phyloP scores from a whole-genome alignment of 2,888 invertebrate genomes.

The Cataglyphis cursor region DNA sequence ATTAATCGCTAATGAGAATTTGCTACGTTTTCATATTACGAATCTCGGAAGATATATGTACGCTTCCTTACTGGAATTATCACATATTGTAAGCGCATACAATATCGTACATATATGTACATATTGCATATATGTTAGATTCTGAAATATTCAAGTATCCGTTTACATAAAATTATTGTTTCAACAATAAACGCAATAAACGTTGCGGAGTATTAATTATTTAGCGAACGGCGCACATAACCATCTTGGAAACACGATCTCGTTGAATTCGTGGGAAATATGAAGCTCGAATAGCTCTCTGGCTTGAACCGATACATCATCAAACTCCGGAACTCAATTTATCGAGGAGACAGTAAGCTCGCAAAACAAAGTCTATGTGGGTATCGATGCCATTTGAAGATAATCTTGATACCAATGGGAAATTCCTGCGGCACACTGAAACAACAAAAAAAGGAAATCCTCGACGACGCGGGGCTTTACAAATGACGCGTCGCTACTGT shows the following conservation, averaged over 20 bases:
- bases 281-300: conserved; percentile 33
- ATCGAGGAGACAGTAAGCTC: conserved; percentile 68
- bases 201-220: conserved; percentile 26
- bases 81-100: neutral
- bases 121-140: neutral
- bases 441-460: conserved; percentile 27
- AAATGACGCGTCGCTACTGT: conserved; percentile 64
- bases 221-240: conserved; percentile 1
- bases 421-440: conserved; percentile 57
- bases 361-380: conserved; percentile 71
- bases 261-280: conserved; percentile 39
- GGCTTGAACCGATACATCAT: conserved; percentile 48
- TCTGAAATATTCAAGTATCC: neutral
- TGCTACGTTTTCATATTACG: conserved; percentile 37
- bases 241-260: conserved; percentile 18
- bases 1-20: conserved; percentile 60
- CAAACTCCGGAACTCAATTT: conserved; percentile 69
- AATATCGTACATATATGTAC: neutral
- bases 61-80: conserved; percentile 5
- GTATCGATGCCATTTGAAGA: conserved; percentile 68
- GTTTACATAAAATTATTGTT: conserved; percentile 19
- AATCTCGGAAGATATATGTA: conserved; percentile 1
- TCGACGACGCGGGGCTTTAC: conserved; percentile 44
- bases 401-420: conserved; percentile 68
- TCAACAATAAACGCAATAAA: conserved; percentile 25